phyloP scores from a whole-genome alignment of 2,113 vertebrate genomes.

The Sciurus niger region DNA sequence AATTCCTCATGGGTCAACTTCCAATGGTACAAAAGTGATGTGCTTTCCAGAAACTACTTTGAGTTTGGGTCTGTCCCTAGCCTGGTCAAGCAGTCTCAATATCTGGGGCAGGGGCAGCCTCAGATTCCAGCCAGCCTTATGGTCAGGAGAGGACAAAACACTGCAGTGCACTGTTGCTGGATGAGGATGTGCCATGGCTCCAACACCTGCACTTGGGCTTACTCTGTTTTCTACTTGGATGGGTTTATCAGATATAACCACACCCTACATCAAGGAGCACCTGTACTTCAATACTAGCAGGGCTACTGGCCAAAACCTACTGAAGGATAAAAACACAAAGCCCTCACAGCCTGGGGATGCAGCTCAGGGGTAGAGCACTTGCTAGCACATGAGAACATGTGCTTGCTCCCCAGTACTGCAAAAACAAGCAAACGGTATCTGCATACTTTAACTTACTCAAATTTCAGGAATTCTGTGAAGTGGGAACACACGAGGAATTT shows the following conservation, averaged over 20 bases:
- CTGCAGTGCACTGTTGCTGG: not conserved
- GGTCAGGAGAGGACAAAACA: not conserved
- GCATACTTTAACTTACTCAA: no score
- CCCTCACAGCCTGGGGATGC: not conserved
- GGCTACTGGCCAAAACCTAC: not conserved
- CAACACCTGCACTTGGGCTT: no score
- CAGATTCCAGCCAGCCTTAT: not conserved
- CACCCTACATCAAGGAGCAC: not conserved
- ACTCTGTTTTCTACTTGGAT: not conserved
- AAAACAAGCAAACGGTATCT: no score
- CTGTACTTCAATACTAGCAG: no score
- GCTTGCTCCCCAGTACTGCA: no score
- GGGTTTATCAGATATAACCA: not conserved
- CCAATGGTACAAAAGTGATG: not conserved
- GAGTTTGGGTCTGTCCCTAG: not conserved
- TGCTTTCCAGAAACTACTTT: not conserved
- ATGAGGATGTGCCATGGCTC: no score
- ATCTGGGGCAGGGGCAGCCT: no score
- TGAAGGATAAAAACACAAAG: not conserved
- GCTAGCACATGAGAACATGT: no score
- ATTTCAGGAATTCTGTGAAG: rapidly evolving
- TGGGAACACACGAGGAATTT: rapidly evolving
- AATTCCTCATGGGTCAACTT: not conserved
- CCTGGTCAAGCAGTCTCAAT: not conserved
- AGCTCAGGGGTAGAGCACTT: no score